Evolutionary conservation across 2,888 invertebrate genomes (phyloP).

Genomic region (Schizaphis graminum): DNA sequence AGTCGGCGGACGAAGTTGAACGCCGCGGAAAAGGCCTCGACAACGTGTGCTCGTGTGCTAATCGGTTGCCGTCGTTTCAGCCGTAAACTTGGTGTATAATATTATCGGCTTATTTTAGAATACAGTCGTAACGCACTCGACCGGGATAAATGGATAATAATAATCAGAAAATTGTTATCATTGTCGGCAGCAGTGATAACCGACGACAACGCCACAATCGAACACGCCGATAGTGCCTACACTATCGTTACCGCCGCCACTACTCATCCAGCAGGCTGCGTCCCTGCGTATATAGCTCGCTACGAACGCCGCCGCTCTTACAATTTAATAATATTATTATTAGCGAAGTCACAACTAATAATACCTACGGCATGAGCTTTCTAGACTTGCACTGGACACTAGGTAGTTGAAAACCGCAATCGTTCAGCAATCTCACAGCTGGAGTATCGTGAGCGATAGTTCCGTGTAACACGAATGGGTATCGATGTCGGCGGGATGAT

Average conservation of each 20-base stretch:
- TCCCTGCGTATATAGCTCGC: neutral
- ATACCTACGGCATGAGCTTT: neutral
- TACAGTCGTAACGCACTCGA: neutral
- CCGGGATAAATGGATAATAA: neutral
- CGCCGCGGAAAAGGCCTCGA: neutral
- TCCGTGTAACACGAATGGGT: too few species aligned
- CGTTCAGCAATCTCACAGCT: neutral
- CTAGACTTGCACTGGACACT: neutral
- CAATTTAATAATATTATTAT: neutral
- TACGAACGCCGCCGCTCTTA: neutral
- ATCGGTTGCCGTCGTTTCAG: neutral
- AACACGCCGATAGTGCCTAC: neutral
- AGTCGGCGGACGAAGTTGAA: neutral
- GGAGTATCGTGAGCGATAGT: neutral
- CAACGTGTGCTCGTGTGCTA: neutral
- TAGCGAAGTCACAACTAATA: neutral
- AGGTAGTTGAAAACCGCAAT: neutral
- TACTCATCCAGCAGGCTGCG: neutral
- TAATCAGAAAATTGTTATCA: neutral
- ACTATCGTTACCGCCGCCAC: neutral
- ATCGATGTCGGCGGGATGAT: too few species aligned
- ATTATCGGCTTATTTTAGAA: neutral
- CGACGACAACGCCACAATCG: neutral
- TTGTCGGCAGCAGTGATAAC: neutral
- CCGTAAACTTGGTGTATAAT: neutral